Conservation (phyloP, 2,888 invertebrate genomes). For the Megastigmus dorsalis region DNA sequence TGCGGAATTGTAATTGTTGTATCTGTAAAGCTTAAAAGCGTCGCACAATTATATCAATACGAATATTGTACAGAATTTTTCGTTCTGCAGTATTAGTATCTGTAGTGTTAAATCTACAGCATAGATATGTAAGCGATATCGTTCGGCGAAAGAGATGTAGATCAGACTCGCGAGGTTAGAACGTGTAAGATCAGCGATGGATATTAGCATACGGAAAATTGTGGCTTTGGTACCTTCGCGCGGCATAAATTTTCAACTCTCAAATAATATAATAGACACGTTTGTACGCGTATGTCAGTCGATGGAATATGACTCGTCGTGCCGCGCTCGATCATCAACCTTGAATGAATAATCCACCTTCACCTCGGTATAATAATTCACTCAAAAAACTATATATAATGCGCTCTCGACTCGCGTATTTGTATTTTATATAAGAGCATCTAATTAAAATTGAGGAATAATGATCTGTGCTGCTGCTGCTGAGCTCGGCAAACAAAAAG, state of each 20-base stretch:
- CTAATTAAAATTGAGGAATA: constrained; percentile 26
- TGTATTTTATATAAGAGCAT: constrained; percentile 27
- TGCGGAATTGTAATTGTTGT: too few relatives aligned
- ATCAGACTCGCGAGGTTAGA: too few relatives aligned
- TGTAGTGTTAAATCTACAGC: too few relatives aligned
- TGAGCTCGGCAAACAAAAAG: constrained; percentile 21
- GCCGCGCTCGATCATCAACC: constrained; percentile 53
- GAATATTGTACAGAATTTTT: too few relatives aligned
- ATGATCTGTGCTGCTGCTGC: too few relatives aligned
- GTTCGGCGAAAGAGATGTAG: too few relatives aligned
- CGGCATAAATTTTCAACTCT: constrained; percentile 49
- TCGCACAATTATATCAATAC: too few relatives aligned
- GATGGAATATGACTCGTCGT: constrained; percentile 37
- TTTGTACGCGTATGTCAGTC: background rate
- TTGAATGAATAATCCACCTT: constrained; percentile 53
- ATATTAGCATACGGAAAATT: constrained; percentile 45
- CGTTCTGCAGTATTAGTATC: too few relatives aligned
- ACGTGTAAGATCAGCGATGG: too few relatives aligned
- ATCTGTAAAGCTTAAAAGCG: too few relatives aligned
- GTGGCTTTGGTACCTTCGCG: constrained; percentile 39
- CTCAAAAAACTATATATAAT: constrained; percentile 47
- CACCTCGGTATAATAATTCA: constrained; percentile 38
- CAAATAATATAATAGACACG: too few relatives aligned
- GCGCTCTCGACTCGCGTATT: constrained; percentile 26
- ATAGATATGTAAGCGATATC: too few relatives aligned